Evolutionary conservation across 1,140 invertebrate species (phyloP), one percentile per base, ranked within the genome.

Genomic region (Drosophila tropicalis): DNA sequence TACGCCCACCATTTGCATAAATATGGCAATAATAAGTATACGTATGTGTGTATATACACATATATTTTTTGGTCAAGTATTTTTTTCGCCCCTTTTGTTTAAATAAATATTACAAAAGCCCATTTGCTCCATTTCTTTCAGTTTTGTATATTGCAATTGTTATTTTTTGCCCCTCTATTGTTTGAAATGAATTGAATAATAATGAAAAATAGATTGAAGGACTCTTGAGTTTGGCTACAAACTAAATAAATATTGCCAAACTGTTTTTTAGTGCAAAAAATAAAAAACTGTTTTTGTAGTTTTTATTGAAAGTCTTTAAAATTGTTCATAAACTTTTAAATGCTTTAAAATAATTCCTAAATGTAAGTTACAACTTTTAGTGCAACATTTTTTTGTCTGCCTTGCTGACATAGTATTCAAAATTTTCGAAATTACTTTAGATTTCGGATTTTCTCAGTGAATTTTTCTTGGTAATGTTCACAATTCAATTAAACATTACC

Each of bases 1-100:
- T 83, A 86, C 83, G 83, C 83, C 83, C 83, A 87, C 83, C 9
- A 66, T 51, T 76, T 72, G 32, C 70, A 61, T 71, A 58, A 87
- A 76, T 61, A 70, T 70, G 69, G 68, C 70, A 86, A 79, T 79
- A 76, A 78, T 69, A 69, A 63, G 9, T 44, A 44, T 29, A 29
- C 5, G 29, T 29, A 6, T 29, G 5, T 29, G 19, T 2, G 1
- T 47, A 22, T 57, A 70, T 51, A n/a, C n/a, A n/a, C n/a, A n/a
- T n/a, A 74, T 47, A 56, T 32, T 76, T 64, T 41, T 39, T 39
- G 17, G 12, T 78, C 76, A 34, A 72, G 76, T 44, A 40, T 44
- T 67, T 70, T 67, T 75, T 2, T 63, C 62, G 64, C 67, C 41
- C 58, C 36, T 68, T 73, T 25, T 60, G 69, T 76, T 62, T 76